Conservation (phyloP, 2,888 invertebrate species). For the Nemapogon koenigi region DNA sequence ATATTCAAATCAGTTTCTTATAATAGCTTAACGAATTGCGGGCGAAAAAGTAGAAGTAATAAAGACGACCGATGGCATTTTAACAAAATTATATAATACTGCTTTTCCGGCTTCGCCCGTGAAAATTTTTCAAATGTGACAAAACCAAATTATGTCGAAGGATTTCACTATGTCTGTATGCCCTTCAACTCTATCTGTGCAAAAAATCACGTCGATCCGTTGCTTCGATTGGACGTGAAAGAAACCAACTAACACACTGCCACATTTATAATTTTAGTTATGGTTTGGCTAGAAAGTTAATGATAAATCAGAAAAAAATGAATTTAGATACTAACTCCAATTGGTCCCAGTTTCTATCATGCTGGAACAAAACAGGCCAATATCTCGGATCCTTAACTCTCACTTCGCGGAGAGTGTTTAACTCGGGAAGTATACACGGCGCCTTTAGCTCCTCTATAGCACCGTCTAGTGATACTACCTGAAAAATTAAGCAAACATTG, state of each 20-base stretch:
- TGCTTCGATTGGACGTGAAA: not conserved
- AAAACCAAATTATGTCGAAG: too few relatives aligned
- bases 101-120: too few relatives aligned
- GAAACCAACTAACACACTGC: too few relatives aligned
- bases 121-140: too few relatives aligned
- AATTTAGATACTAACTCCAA: conserved; percentile 65
- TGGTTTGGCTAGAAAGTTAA: not conserved
- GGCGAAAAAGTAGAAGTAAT: too few relatives aligned
- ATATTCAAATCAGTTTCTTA: too few relatives aligned
- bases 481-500: too few relatives aligned
- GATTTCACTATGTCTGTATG: not conserved
- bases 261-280: not conserved
- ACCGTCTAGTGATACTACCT: conserved; percentile 48
- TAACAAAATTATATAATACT: too few relatives aligned
- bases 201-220: too few relatives aligned
- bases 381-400: conserved; percentile 84
- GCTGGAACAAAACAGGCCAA: conserved; percentile 87
- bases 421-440: conserved; percentile 86
- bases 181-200: too few relatives aligned
- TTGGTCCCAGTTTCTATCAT: conserved; percentile 83
- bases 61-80: too few relatives aligned
- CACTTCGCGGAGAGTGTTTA: conserved; percentile 76
- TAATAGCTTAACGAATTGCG: too few relatives aligned
- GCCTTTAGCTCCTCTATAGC: conserved; percentile 70
- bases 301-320: not conserved